These are phyloP conservation scores for Drosophila tripunctata DNA, from an alignment of 2,888 invertebrate species.

Conservation along the genomic window DNA sequence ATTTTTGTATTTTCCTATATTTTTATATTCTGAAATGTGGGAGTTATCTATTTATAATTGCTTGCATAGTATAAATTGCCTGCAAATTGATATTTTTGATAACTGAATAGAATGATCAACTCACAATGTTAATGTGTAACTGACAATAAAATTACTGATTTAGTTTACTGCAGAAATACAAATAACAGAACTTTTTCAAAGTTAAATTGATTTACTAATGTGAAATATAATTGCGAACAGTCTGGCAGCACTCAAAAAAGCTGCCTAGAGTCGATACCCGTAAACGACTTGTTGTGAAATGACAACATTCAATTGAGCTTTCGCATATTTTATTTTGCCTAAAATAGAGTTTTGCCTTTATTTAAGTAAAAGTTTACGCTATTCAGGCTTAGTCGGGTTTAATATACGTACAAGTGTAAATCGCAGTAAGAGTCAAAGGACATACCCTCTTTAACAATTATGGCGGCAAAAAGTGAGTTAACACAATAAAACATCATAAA, in stretches of 20 bases:
- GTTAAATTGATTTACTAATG: no score
- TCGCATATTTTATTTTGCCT: conserved; percentile 9
- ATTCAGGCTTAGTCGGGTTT: neutral
- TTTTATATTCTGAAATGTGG: neutral
- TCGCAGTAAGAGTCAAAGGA: neutral
- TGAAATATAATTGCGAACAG: no score
- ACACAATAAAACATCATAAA: neutral
- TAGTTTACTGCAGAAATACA: no score
- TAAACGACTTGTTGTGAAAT: conserved; percentile 44
- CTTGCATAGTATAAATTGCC: no score
- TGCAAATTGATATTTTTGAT: no score
- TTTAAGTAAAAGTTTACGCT: conserved; percentile 15
- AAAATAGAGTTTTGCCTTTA: conserved; percentile 15
- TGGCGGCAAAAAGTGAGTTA: conserved; percentile 25
- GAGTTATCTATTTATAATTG: no score
- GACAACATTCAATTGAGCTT: conserved; percentile 24
- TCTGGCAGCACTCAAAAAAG: conserved; percentile 3
- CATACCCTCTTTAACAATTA: neutral
- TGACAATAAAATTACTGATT: neutral
- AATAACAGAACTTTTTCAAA: no score
- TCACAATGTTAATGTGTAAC: no score
- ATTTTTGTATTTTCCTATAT: no score
- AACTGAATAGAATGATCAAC: no score
- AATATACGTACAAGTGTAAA: neutral
- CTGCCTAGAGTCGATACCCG: neutral